Evolutionary conservation across 2,888 invertebrate genomes (phyloP), one percentile per base, ranked within the genome.

Genomic region (Leptinotarsa tumamoca): DNA sequence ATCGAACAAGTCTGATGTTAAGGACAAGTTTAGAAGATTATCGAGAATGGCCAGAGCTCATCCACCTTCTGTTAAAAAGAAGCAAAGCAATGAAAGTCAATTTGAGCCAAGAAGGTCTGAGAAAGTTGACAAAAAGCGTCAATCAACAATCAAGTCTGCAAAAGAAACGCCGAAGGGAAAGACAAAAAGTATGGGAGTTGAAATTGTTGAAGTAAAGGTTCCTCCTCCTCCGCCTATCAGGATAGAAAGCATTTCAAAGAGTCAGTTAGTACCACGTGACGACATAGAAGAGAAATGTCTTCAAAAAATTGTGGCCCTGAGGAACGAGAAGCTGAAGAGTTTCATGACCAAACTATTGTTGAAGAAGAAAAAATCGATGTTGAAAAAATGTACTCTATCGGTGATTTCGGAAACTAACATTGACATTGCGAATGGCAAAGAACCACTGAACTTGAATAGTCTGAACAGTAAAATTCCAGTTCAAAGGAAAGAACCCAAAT

Each of bases 341-440:
- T 78, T 78, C 63, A 73, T 78, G 70, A 58, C 75, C 4, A 78
- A 73, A 52, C n/a, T 74, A 17, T 69, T 75, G 51, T 56, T 77
- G 72, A 77, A 72, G 58, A 74, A 61, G 49, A 77, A 72, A 10
- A 63, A 72, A 43, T 58, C 71, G 7, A 67, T 49, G 17, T 61
- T 69, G 27, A 50, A 66, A 21, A 70, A 71, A n/a, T 67, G 58
- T 51, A 71, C 27, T 10, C 58, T 71, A 3, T 71, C 71, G 1
- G 71, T 51, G 54, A 74, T 71, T n/a, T 23, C 43, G 54, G 74
- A 71, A 58, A 69, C 50, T 14, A 61, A 68, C 61, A 49, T 49
- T 18, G 58, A 72, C 17, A 17, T 49, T 17, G 67, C 43, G 23
- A 61, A 63, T 33, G 21, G 14, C 10, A 17, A 50, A 63, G 27